phyloP scores from a whole-genome alignment of 2,113 vertebrate species.

The Etheostoma spectabile region DNA sequence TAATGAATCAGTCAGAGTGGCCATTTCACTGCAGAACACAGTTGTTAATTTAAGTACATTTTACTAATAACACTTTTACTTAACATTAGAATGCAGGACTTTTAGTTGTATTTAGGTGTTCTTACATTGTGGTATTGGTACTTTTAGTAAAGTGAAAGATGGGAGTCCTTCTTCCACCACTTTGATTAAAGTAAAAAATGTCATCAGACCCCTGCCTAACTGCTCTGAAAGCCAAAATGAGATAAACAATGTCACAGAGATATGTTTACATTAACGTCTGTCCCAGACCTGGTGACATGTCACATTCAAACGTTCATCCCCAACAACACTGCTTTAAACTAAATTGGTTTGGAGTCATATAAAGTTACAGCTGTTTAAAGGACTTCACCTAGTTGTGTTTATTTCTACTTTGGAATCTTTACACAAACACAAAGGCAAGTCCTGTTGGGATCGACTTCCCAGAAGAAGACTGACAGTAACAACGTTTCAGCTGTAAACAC shows the following conservation, averaged over 20 bases:
- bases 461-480: not conserved
- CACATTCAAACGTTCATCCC: constrained; percentile 45
- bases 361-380: constrained; percentile 39
- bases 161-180: not conserved
- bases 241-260: constrained; percentile 3
- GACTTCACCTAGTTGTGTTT: constrained; percentile 45
- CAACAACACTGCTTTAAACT: constrained; percentile 66
- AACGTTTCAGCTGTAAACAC: not conserved
- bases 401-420: constrained; percentile 10
- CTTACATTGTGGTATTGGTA: not conserved
- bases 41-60: not conserved
- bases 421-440: constrained; percentile 25
- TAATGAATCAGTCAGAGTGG: too few relatives aligned
- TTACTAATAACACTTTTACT: not conserved
- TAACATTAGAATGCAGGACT: not conserved
- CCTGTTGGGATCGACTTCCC: constrained; percentile 5
- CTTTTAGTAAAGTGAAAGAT: not conserved
- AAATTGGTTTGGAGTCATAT: constrained; percentile 27
- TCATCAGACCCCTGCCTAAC: not conserved
- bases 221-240: not conserved
- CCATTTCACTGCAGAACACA: too few relatives aligned
- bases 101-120: not conserved
- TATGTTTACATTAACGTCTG: constrained; percentile 34
- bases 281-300: constrained; percentile 19
- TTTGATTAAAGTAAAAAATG: not conserved